Evolutionary conservation across 2,113 vertebrate species (phyloP).

Genomic region (Lepus timidus): DNA sequence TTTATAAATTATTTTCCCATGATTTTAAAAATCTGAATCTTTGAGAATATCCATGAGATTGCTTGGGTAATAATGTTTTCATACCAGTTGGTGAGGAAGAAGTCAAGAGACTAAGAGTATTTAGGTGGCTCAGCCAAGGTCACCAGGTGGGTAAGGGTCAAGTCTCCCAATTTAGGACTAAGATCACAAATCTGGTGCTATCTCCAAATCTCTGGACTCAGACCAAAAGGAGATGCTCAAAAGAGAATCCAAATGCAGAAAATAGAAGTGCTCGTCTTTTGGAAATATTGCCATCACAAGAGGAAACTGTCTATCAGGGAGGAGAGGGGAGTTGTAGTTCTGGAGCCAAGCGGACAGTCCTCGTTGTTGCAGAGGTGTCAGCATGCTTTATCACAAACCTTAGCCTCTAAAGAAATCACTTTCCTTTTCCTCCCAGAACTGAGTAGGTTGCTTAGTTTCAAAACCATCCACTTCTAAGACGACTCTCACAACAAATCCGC

Average conservation of each 20-base stretch:
- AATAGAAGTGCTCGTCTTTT: neutral
- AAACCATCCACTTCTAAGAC: neutral
- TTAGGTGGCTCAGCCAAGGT: neutral
- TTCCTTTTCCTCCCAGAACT: neutral
- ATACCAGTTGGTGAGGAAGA: neutral
- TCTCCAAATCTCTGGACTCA: neutral
- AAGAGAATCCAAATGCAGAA: neutral
- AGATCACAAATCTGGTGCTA: neutral
- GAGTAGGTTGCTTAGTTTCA: neutral
- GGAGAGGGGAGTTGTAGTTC: neutral
- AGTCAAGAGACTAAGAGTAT: neutral
- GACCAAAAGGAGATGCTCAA: neutral
- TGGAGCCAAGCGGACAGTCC: neutral
- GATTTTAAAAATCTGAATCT: constrained; percentile 6
- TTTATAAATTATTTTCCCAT: neutral
- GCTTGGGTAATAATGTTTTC: neutral
- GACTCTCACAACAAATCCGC: neutral
- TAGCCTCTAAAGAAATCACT: neutral
- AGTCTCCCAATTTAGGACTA: neutral
- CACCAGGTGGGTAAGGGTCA: neutral
- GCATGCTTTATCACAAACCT: neutral
- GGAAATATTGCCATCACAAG: neutral
- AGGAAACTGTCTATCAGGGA: neutral
- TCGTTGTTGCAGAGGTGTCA: neutral
- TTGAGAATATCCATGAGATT: neutral